Conservation (phyloP, 2,888 invertebrate genomes). For the Orgyia antiqua region DNA sequence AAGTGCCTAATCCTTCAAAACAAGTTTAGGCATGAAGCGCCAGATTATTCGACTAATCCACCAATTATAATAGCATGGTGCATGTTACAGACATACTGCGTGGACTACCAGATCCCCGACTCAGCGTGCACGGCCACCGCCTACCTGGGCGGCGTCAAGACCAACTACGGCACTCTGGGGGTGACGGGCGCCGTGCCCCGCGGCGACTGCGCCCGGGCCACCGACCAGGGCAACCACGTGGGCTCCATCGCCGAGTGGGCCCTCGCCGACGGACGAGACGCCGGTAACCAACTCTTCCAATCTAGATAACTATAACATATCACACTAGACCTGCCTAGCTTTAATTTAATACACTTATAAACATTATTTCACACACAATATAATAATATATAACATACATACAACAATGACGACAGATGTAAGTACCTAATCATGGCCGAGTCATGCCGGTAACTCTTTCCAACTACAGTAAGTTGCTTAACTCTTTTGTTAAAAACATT, state of each 20-base stretch:
- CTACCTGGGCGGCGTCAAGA: slow-evolving; percentile 82
- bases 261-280: slow-evolving; percentile 55
- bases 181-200: slow-evolving; percentile 79
- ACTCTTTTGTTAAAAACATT: no score
- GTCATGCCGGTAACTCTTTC: no score
- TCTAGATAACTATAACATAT: no score
- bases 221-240: slow-evolving; percentile 71
- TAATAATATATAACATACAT: no score
- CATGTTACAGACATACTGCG: slow-evolving; percentile 70
- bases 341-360: not conserved
- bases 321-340: not conserved
- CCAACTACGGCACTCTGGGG: slow-evolving; percentile 80
- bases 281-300: no score
- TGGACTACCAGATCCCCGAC: slow-evolving; percentile 81
- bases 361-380: no score
- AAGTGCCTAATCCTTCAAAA: not conserved
- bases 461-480: no score
- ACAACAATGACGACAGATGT: no score
- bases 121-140: slow-evolving; percentile 85
- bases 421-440: no score
- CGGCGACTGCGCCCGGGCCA: slow-evolving; percentile 78
- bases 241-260: slow-evolving; percentile 82
- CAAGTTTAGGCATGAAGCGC: no score
- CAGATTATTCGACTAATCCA: no score
- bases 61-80: no score